Percentiles rank a stretch among this genome's conserved stretches.
Evolutionary conservation across 2,797 vertebrate genomes (phyloP).

Genomic region (Acipenser ruthenus): DNA sequence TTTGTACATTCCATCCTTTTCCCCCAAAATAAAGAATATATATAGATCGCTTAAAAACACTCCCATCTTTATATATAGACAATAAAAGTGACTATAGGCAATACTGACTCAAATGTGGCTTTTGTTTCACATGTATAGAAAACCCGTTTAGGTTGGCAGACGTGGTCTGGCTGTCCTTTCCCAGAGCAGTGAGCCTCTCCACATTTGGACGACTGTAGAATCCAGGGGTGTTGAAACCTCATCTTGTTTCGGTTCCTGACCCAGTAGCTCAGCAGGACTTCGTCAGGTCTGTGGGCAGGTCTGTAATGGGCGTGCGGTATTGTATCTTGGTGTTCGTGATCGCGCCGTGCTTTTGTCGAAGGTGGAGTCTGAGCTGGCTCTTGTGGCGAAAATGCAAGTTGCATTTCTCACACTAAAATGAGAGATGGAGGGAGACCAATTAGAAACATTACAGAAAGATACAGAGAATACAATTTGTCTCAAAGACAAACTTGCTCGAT

Average conservation of each 20-base stretch:
- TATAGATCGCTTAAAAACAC: constrained; percentile 15
- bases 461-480: not conserved
- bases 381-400: constrained; percentile 96
- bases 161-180: not conserved
- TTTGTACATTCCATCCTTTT: constrained; percentile 42
- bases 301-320: constrained; percentile 61
- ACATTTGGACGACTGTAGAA: constrained; percentile 8
- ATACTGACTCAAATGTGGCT: constrained; percentile 19
- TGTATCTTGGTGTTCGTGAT: constrained; percentile 94
- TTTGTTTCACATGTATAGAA: constrained; percentile 31
- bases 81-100: constrained; percentile 28
- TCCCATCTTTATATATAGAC: constrained; percentile 31
- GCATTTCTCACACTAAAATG: constrained; percentile 84
- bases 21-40: constrained; percentile 23
- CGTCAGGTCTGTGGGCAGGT: constrained; percentile 53
- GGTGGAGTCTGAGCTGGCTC: constrained; percentile 91
- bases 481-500: no score
- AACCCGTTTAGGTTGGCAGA: constrained; percentile 15
- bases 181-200: constrained; percentile 7
- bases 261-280: constrained; percentile 64
- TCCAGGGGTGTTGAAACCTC: constrained; percentile 4
- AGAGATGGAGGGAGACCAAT: constrained; percentile 13
- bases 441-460: not conserved
- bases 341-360: constrained; percentile 91
- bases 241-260: not conserved